These are phyloP conservation scores for Acleris sparsana DNA, from an alignment of 2,888 invertebrate genomes.

Conservation along the genomic window DNA sequence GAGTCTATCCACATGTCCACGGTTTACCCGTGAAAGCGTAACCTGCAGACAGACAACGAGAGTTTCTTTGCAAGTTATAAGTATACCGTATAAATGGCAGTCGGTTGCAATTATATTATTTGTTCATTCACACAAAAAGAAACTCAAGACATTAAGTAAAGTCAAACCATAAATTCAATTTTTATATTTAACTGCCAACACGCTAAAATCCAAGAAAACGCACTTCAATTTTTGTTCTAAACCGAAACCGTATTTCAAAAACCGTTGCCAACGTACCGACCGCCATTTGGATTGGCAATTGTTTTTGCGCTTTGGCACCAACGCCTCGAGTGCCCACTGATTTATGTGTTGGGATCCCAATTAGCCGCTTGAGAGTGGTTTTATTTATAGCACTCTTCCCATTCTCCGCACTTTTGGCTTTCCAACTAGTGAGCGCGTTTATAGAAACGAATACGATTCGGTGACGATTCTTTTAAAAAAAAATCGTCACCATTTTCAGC, in stretches of 20 bases:
- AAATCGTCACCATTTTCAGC: no score
- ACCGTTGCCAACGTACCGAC: constrained; percentile 40
- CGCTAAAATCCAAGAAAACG: not conserved
- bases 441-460: constrained; percentile 37
- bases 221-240: constrained; percentile 24
- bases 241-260: constrained; percentile 45
- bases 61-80: no score
- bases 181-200: not conserved
- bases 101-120: no score
- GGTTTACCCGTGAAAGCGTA: no score
- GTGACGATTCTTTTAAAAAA: constrained; percentile 36
- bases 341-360: constrained; percentile 78
- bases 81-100: no score
- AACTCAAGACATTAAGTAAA: not conserved
- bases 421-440: constrained; percentile 37
- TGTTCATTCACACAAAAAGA: not conserved
- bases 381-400: constrained; percentile 76
- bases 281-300: constrained; percentile 53
- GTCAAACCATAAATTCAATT: not conserved
- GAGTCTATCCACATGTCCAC: no score
- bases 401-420: constrained; percentile 72
- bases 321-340: constrained; percentile 65
- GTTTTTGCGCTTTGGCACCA: constrained; percentile 63
- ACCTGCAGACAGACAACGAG: no score
- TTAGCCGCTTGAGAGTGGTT: constrained; percentile 70